A percentile compares a stretch with the other conserved stretches of the same genome.
phyloP scores from a whole-genome alignment of 2,888 invertebrate species.

The Copidosoma aretas region DNA sequence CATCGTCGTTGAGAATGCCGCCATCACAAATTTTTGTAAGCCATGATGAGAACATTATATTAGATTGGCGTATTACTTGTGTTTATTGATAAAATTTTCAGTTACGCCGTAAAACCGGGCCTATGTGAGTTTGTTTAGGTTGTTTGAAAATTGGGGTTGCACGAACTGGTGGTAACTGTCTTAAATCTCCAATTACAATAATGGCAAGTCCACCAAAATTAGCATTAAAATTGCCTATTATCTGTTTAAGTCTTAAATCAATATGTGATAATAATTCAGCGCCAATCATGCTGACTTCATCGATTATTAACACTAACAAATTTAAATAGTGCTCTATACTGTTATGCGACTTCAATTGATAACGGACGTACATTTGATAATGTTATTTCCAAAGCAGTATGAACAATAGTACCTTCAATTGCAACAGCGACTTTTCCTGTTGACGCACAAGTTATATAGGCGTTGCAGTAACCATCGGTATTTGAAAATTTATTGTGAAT shows the following conservation, averaged over 20 bases:
- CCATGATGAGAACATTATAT: constrained; percentile 50
- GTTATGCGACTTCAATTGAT: constrained; percentile 19
- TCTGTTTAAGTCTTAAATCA: constrained; percentile 52
- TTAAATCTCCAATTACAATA: constrained; percentile 56
- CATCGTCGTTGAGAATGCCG: constrained; percentile 39
- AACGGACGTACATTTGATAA: constrained; percentile 6
- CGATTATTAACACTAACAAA: constrained; percentile 51
- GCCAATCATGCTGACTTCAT: too few species aligned
- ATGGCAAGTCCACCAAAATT: too few species aligned
- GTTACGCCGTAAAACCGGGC: constrained; percentile 48
- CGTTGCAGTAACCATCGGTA: too few species aligned
- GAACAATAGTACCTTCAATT: too few species aligned
- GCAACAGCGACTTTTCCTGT: too few species aligned
- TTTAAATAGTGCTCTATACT: too few species aligned
- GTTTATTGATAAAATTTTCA: constrained; percentile 50
- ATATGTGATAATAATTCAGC: constrained; percentile 48
- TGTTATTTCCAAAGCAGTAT: too few species aligned
- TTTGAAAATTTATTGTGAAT: too few species aligned
- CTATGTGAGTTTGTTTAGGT: constrained; percentile 40
- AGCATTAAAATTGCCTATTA: too few species aligned
- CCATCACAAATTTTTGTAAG: constrained; percentile 53
- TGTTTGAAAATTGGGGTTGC: constrained; percentile 51
- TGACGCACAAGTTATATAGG: too few species aligned
- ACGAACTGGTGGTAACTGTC: constrained; percentile 54
- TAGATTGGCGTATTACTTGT: constrained; percentile 54